Evolutionary conservation across 2,797 vertebrate species (phyloP).

Genomic region (Borostomias antarcticus): DNA sequence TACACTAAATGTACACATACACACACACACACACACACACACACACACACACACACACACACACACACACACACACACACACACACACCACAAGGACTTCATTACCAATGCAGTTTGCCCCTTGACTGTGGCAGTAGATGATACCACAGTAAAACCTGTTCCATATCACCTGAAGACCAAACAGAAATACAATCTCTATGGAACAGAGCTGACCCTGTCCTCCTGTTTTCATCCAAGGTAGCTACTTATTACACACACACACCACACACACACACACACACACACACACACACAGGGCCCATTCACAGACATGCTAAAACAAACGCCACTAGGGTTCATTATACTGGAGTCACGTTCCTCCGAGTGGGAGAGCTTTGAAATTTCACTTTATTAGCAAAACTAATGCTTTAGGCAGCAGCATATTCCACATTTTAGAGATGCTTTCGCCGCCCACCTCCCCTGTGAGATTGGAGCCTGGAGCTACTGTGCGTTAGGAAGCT

Average conservation of each 20-base stretch:
- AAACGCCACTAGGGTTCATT: conserved; percentile 19
- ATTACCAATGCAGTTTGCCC: no score
- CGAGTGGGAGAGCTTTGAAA: conserved; percentile 11
- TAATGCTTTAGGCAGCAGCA: conserved; percentile 31
- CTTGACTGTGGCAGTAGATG: no score
- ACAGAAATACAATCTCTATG: neutral
- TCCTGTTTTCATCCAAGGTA: conserved; percentile 18
- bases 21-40: no score
- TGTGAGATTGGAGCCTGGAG: neutral
- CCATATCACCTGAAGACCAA: neutral
- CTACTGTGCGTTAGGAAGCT: neutral
- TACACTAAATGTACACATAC: no score
- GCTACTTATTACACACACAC: conserved; percentile 10
- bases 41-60: no score
- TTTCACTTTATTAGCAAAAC: conserved; percentile 40
- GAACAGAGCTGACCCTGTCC: conserved; percentile 16
- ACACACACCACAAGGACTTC: neutral
- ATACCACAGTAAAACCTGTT: neutral
- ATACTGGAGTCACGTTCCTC: conserved; percentile 32
- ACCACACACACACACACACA: conserved; percentile 7
- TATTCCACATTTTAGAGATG: conserved; percentile 50
- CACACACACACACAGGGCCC: conserved; percentile 9
- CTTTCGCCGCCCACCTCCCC: conserved; percentile 42
- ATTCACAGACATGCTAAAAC: conserved; percentile 41
- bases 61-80: conserved; percentile 2